Percentiles rank a stretch among this genome's conserved stretches.
Conservation (phyloP, 2,888 invertebrate genomes). For the Eilema sororculum region DNA sequence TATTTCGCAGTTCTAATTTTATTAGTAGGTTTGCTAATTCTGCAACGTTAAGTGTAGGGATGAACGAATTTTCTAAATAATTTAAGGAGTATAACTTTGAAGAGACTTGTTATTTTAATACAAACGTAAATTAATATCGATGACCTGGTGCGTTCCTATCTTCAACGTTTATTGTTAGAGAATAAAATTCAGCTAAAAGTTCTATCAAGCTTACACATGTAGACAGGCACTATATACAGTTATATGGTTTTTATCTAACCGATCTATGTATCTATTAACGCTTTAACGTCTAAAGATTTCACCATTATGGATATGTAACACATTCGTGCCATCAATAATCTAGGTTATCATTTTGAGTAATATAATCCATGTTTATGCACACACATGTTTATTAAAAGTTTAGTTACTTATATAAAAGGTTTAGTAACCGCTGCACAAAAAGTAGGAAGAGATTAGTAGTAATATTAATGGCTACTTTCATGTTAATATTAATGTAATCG, state of each 20-base stretch:
- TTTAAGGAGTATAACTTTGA: too few relatives aligned
- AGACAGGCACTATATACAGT: neutral
- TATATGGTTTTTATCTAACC: neutral
- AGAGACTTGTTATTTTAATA: too few relatives aligned
- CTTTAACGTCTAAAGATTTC: conserved; percentile 2
- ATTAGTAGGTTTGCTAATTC: too few relatives aligned
- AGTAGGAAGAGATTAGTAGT: neutral
- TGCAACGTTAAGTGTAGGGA: too few relatives aligned
- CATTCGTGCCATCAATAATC: conserved; percentile 7
- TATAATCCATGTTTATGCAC: neutral
- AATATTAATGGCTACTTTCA: neutral
- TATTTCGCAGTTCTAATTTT: too few relatives aligned
- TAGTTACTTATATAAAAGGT: neutral
- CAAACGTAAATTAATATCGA: too few relatives aligned
- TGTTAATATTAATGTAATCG: neutral
- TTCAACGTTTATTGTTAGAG: too few relatives aligned
- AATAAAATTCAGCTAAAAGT: too few relatives aligned
- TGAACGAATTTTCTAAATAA: too few relatives aligned
- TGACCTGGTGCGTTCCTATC: too few relatives aligned
- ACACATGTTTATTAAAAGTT: neutral
- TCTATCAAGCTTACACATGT: neutral
- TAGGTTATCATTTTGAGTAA: conserved; percentile 8
- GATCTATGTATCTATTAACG: conserved; percentile 9
- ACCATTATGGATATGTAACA: conserved; percentile 15
- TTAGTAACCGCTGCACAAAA: neutral